phyloP scores from a whole-genome alignment of 2,113 vertebrate species.

The Cyphomyrus discorhynchus region DNA sequence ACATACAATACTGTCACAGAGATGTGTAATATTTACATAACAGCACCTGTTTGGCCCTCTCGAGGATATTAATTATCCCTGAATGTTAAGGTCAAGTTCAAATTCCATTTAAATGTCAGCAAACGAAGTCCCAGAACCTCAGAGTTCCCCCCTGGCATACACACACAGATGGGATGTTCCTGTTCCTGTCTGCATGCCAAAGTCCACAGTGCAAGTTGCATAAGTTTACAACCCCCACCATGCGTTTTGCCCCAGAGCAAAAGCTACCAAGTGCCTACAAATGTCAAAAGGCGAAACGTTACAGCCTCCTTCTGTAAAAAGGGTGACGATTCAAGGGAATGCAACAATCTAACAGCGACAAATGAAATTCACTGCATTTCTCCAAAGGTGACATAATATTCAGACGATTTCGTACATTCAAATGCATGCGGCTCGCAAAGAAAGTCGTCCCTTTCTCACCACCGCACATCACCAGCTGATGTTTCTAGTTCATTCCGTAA shows the following conservation, averaged over 20 bases:
- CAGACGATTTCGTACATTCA: neutral
- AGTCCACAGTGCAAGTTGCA: slow-evolving; percentile 11
- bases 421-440: neutral
- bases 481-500: neutral
- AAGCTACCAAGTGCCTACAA: neutral
- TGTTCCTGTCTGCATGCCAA: neutral
- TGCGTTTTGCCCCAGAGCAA: neutral
- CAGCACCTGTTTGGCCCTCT: neutral
- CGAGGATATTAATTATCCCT: neutral
- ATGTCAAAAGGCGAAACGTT: neutral
- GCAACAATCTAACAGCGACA: neutral
- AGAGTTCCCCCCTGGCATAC: neutral
- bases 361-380: neutral
- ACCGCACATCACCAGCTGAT: neutral
- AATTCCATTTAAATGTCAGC: neutral
- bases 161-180: neutral
- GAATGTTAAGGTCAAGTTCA: neutral
- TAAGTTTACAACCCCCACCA: neutral
- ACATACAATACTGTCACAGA: neutral
- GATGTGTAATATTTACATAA: neutral
- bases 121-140: neutral
- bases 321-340: neutral
- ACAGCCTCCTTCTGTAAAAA: neutral
- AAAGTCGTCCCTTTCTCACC: neutral
- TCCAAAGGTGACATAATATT: neutral